A percentile compares a stretch with the other conserved stretches of the same genome.
Conservation (phyloP, 2,888 invertebrate genomes). For the Heliconius ethilla region DNA sequence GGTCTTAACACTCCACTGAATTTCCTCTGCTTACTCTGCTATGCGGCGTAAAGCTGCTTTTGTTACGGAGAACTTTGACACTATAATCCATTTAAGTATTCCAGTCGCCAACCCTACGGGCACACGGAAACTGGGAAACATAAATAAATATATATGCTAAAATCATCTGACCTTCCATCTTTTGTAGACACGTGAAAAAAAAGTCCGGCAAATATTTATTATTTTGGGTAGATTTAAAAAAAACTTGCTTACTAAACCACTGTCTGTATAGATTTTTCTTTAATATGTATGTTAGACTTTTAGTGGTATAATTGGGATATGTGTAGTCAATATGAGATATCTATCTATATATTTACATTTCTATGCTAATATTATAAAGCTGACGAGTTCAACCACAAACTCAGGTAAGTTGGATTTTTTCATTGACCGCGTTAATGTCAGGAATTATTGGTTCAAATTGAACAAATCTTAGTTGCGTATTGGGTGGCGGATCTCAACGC, state of each 20-base stretch:
- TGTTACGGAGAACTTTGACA: neutral
- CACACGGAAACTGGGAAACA: conserved; percentile 45
- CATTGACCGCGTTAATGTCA: too few relatives aligned
- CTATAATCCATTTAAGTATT: neutral
- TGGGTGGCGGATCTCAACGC: neutral
- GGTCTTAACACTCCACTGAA: too few relatives aligned
- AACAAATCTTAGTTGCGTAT: too few relatives aligned
- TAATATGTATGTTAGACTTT: neutral
- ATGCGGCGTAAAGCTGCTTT: neutral
- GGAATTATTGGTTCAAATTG: too few relatives aligned
- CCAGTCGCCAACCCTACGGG: conserved; percentile 25
- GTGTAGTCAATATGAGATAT: neutral
- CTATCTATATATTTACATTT: too few relatives aligned
- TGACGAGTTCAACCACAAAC: too few relatives aligned
- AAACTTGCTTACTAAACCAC: neutral
- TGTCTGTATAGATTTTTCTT: neutral
- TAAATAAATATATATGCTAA: conserved; percentile 45
- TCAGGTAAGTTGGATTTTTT: too few relatives aligned
- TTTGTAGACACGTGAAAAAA: conserved; percentile 30
- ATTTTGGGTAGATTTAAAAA: neutral
- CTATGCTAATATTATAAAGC: too few relatives aligned
- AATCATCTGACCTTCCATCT: conserved; percentile 45
- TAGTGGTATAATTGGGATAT: neutral
- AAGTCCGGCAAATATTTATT: conserved; percentile 19
- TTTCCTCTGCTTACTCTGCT: too few relatives aligned